Base-by-base conservation (phyloP, 1,140 invertebrate species). In the Bradysia coprophila region DNA sequence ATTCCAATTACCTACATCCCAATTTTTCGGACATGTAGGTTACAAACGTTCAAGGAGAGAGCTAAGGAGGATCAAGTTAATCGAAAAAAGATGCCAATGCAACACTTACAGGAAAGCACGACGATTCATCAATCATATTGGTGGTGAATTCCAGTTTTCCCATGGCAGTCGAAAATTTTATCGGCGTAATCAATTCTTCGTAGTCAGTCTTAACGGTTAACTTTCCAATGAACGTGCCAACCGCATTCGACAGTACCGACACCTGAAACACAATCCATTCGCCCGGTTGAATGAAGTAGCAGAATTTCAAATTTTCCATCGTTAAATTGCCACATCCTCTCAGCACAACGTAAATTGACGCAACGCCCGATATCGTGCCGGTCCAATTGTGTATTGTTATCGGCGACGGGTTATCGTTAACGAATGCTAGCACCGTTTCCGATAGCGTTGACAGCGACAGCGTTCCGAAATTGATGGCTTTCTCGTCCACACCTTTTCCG, bases 91-190 rank as follows among this genome's bases (percentile, higher is more conserved):
- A 8, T n/a, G 18, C 6, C 6, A 36, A 38, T 4, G 21, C 18
- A 38, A 4, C 41, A 72, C 73, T 73, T 67, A 84, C 81, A 24
- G 86, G 86, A 71, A 87, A 89, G 48, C 80, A 81, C 59, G 85
- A 74, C 44, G 78, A 72, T 57, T 89, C 85, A 36, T 75, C 62
- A 13, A 89, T 55, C 47, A 72, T 68, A 47, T 76, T 71, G 22
- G 76, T 66, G 19, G 71, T 65, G 32, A 78, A 66, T 43, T 67
- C 61, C 40, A 73, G 49, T 48, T 66, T 68, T 22, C 75, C 76
- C 34, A 72, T 61, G 0, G 72, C 68, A 6, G 76, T 67, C 48
- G 65, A 63, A 57, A 78, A 75, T 41, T 69, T 64, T 13, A 80
- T 68, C 1, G 72, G 68, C 21, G 78, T 62, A 2, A 62, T 68